Evolutionary conservation across 2,888 invertebrate species (phyloP).

Genomic region (Cetonia aurata): DNA sequence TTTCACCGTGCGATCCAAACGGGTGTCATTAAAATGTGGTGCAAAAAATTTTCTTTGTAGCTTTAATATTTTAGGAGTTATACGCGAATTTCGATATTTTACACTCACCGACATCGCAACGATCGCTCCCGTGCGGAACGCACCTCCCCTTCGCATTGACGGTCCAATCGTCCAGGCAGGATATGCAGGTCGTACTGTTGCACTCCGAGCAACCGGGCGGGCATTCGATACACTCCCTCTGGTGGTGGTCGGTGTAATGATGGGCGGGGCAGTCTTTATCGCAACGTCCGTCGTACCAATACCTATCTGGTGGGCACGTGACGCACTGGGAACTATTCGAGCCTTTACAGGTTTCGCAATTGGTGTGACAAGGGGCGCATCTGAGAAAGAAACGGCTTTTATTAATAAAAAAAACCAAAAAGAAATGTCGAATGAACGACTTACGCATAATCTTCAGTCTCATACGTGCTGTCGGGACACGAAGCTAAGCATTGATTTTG

Average conservation of each 20-base stretch:
- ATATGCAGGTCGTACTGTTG: slow-evolving; percentile 78
- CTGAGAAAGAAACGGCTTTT: slow-evolving; percentile 63
- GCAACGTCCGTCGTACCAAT: slow-evolving; percentile 80
- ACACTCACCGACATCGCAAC: slow-evolving; percentile 75
- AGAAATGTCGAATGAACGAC: slow-evolving; percentile 50
- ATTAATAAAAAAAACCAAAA: too few relatives aligned
- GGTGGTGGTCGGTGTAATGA: slow-evolving; percentile 82
- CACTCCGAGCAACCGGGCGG: slow-evolving; percentile 84
- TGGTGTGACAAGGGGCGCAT: slow-evolving; percentile 83
- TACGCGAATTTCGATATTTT: background rate
- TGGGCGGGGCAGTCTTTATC: slow-evolving; percentile 79
- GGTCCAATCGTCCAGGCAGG: slow-evolving; percentile 81
- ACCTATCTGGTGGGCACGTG: slow-evolving; percentile 80
- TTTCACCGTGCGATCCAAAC: too few relatives aligned
- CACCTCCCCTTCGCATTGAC: slow-evolving; percentile 83
- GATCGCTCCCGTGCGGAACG: slow-evolving; percentile 77
- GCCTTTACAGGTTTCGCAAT: slow-evolving; percentile 86
- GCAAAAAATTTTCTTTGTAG: too few relatives aligned
- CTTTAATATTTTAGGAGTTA: too few relatives aligned
- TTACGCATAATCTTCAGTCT: slow-evolving; percentile 87
- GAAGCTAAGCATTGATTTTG: slow-evolving; percentile 86
- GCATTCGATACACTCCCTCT: slow-evolving; percentile 84
- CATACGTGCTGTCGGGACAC: slow-evolving; percentile 85
- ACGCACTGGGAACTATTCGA: slow-evolving; percentile 84
- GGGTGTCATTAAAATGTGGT: too few relatives aligned